A percentile compares a stretch with the other conserved stretches of the same genome.
phyloP scores from a whole-genome alignment of 2,797 vertebrate species.

The Tinamus major region DNA sequence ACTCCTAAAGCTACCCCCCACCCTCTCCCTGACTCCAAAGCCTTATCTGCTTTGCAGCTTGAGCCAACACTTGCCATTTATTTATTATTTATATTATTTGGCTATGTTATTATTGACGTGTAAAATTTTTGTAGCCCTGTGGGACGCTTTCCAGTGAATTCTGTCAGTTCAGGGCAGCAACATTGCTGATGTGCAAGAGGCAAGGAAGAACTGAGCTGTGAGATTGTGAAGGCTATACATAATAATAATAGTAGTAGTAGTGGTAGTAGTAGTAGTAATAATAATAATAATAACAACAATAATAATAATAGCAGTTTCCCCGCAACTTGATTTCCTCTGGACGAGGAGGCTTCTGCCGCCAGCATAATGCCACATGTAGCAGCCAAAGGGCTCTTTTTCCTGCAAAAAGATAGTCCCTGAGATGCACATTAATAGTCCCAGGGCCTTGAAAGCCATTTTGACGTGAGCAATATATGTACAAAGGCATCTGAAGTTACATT shows the following conservation, averaged over 20 bases:
- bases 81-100: not conserved
- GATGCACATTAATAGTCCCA: not conserved
- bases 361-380: fast-evolving
- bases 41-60: not conserved
- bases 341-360: not conserved
- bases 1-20: not conserved
- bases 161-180: not conserved
- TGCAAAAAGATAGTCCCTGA: not conserved
- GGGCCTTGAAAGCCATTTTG: not conserved
- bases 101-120: not conserved
- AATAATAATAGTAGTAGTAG: too few species aligned
- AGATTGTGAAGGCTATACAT: not conserved
- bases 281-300: too few species aligned
- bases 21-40: not conserved
- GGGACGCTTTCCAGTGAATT: not conserved
- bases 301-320: not conserved
- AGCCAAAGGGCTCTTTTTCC: not conserved
- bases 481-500: not conserved
- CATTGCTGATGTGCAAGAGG: not conserved
- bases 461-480: fast-evolving
- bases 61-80: not conserved
- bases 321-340: too few species aligned
- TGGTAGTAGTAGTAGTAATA: too few species aligned
- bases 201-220: not conserved
- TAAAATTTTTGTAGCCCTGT: not conserved